Conservation (phyloP, 2,888 invertebrate genomes). For the Gari tellinella region DNA sequence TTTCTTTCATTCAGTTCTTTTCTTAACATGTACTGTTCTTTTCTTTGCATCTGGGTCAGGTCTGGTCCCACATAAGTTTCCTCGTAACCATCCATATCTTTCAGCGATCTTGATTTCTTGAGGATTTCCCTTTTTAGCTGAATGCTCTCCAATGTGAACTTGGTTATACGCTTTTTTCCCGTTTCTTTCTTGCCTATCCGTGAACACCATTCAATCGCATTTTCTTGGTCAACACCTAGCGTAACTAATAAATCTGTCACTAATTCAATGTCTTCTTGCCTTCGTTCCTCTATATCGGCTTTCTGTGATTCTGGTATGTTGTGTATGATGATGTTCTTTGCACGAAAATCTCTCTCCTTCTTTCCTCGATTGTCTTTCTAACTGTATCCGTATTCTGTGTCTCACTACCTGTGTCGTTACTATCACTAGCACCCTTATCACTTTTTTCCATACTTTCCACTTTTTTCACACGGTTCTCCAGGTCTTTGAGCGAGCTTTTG, state of each 20-base stretch:
- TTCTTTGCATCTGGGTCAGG: slow-evolving; percentile 1
- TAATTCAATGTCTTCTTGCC: too few species aligned
- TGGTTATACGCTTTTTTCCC: not conserved
- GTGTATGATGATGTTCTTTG: not conserved
- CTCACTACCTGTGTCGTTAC: not conserved
- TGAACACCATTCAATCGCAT: not conserved
- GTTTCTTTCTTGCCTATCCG: not conserved
- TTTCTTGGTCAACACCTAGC: too few species aligned
- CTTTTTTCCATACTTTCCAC: not conserved
- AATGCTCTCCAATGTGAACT: not conserved
- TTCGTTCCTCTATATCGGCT: too few species aligned
- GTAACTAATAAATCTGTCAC: too few species aligned
- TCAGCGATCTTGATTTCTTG: not conserved
- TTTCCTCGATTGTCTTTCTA: slow-evolving; percentile 1
- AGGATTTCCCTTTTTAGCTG: not conserved
- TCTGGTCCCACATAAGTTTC: not conserved
- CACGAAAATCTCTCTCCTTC: not conserved
- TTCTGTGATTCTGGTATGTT: not conserved
- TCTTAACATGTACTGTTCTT: not conserved
- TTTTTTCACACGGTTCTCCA: slow-evolving; percentile 2
- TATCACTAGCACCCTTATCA: not conserved
- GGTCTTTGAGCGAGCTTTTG: not conserved
- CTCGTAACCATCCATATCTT: not conserved
- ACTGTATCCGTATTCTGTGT: not conserved
- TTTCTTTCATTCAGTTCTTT: slow-evolving; percentile 4